Evolutionary conservation across 2,797 vertebrate genomes (phyloP).

Genomic region (Poeciliopsis paucimaculata): DNA sequence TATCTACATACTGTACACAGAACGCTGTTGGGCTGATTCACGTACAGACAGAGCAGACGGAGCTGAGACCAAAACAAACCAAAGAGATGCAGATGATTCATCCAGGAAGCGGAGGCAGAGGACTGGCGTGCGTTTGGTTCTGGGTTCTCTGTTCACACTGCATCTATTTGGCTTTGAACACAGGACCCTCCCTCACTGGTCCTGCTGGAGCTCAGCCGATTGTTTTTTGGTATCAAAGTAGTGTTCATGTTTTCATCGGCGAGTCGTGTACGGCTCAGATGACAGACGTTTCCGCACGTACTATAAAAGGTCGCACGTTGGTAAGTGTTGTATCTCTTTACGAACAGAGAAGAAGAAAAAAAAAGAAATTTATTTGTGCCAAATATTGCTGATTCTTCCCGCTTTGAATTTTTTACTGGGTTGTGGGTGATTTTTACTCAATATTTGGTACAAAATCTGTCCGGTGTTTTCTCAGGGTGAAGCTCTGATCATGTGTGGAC

Average conservation of each 20-base stretch:
- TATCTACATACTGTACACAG: slow-evolving; percentile 88
- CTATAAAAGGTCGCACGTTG: slow-evolving; percentile 33
- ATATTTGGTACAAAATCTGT: background rate
- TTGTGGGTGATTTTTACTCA: background rate
- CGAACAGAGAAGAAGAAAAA: slow-evolving; percentile 16
- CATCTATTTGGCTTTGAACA: slow-evolving; percentile 91
- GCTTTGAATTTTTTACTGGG: background rate
- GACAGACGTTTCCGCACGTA: slow-evolving; percentile 12
- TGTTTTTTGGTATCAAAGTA: slow-evolving; percentile 93
- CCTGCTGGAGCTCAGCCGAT: slow-evolving; percentile 88
- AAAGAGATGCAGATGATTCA: slow-evolving; percentile 70
- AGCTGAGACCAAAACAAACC: slow-evolving; percentile 77
- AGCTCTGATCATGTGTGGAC: background rate
- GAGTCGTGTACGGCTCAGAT: slow-evolving; percentile 35
- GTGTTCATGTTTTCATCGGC: slow-evolving; percentile 76
- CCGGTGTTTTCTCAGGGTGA: background rate
- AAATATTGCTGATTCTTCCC: background rate
- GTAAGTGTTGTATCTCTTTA: slow-evolving; percentile 28
- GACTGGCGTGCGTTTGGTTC: slow-evolving; percentile 84
- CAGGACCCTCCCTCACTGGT: slow-evolving; percentile 79
- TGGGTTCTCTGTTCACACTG: slow-evolving; percentile 86
- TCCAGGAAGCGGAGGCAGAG: slow-evolving; percentile 77
- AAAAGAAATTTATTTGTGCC: background rate
- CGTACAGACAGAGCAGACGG: slow-evolving; percentile 82
- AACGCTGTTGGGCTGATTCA: slow-evolving; percentile 91